phyloP scores from a whole-genome alignment of 2,888 invertebrate species.

The Catonia carolina region DNA sequence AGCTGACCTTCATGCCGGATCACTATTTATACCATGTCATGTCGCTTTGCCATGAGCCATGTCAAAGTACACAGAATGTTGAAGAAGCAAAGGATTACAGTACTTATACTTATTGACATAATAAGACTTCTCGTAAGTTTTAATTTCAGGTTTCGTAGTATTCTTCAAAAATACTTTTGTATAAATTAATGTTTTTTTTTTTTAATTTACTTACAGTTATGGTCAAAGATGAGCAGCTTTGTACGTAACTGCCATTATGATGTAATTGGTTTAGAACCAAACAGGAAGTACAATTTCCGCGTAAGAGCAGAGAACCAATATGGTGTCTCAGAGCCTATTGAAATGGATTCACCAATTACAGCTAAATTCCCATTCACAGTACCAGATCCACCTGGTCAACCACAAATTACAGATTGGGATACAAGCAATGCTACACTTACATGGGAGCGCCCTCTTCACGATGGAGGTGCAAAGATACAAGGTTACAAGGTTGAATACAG shows the following conservation, averaged over 20 bases:
- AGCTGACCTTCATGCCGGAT: too few relatives aligned
- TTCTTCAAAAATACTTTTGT: too few relatives aligned
- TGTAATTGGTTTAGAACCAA: conserved; percentile 90
- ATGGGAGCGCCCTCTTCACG: conserved; percentile 89
- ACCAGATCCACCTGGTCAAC: conserved; percentile 86
- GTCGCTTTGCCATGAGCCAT: too few relatives aligned
- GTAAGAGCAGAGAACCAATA: conserved; percentile 97
- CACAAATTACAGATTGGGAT: conserved; percentile 88
- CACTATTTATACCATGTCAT: too few relatives aligned
- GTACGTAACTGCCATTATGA: conserved; percentile 90
- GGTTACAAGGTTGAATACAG: conserved; percentile 85
- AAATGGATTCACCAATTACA: conserved; percentile 77
- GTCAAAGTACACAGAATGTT: too few relatives aligned
- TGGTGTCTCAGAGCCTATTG: conserved; percentile 88
- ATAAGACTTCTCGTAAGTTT: too few relatives aligned
- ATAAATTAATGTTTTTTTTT: too few relatives aligned
- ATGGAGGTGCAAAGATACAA: conserved; percentile 93
- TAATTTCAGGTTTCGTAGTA: too few relatives aligned
- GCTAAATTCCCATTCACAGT: conserved; percentile 97
- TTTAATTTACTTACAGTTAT: conserved; percentile 53
- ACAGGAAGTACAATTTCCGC: conserved; percentile 88
- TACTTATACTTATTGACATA: too few relatives aligned
- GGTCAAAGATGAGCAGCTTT: conserved; percentile 87
- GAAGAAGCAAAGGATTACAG: too few relatives aligned
- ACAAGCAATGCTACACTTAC: conserved; percentile 74